Evolutionary conservation across 2,797 vertebrate genomes (phyloP).

Genomic region (Dicrostonyx torquatus): DNA sequence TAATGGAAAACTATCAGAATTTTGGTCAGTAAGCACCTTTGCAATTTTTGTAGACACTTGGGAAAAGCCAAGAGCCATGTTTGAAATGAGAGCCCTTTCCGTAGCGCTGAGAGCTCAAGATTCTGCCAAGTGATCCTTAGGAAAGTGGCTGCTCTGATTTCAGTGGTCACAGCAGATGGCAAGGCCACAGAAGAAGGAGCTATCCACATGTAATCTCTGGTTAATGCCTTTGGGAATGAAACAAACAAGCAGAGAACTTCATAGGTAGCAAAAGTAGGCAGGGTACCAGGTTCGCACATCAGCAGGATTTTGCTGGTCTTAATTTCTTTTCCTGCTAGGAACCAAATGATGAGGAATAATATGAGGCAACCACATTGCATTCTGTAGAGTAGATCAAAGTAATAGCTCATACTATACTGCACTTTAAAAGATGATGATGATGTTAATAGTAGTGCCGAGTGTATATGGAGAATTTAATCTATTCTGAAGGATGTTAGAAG

Average conservation of each 20-base stretch:
- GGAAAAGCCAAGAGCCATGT: not conserved
- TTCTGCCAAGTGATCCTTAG: constrained; percentile 27
- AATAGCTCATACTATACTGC: not conserved
- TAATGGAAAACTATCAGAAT: constrained; percentile 9
- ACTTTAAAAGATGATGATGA: not conserved
- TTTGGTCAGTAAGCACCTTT: constrained; percentile 22
- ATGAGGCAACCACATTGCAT: not conserved
- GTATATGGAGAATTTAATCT: not conserved
- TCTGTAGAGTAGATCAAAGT: not conserved
- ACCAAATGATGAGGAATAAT: not conserved
- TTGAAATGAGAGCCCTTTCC: constrained; percentile 23
- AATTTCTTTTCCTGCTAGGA: constrained; percentile 4
- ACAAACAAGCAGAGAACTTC: constrained; percentile 24
- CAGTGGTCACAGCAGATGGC: not conserved
- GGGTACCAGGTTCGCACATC: not conserved
- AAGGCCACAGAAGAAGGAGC: not conserved
- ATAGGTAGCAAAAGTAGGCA: not conserved
- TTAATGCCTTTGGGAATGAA: not conserved
- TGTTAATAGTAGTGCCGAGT: not conserved
- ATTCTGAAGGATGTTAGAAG: constrained; percentile 40
- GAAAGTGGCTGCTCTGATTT: not conserved
- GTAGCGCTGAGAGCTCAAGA: not conserved
- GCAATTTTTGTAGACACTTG: constrained; percentile 1
- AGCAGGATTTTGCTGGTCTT: not conserved
- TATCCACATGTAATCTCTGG: not conserved